Conservation (phyloP, 2,888 invertebrate species). For the Drosophila paranaensis region DNA sequence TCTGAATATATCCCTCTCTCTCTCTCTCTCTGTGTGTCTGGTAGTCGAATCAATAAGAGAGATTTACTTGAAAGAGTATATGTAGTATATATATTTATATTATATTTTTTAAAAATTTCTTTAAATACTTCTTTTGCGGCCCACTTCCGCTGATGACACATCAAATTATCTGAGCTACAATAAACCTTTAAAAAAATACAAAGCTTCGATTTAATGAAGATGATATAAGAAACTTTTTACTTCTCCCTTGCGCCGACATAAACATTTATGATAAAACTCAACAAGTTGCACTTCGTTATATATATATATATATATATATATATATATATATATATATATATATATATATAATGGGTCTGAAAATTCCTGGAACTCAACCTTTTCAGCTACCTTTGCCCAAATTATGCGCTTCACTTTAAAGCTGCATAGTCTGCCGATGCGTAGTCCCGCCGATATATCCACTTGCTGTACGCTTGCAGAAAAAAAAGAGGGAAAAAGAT, state of each 20-base stretch:
- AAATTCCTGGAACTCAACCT: constrained; percentile 60
- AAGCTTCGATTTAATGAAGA: constrained; percentile 54
- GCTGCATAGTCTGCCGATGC: constrained; percentile 31
- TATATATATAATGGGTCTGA: constrained; percentile 26
- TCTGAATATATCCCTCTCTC: no score
- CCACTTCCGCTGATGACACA: constrained; percentile 58
- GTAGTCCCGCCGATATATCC: constrained; percentile 30
- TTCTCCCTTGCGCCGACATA: background rate
- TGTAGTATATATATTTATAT: background rate
- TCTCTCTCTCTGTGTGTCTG: no score
- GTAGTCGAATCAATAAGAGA: no score
- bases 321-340: background rate
- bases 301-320: constrained; percentile 17
- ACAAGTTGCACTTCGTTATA: constrained; percentile 40
- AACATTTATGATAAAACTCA: constrained; percentile 30
- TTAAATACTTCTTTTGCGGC: background rate
- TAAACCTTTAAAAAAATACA: constrained; percentile 33
- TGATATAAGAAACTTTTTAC: constrained; percentile 25
- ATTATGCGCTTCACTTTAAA: constrained; percentile 70
- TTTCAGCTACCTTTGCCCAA: constrained; percentile 45
- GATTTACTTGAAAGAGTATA: no score
- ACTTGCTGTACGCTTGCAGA: constrained; percentile 39
- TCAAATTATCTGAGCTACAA: constrained; percentile 43
- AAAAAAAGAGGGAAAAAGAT: constrained; percentile 5
- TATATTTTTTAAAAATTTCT: no score